Evolutionary conservation across 2,888 invertebrate species (phyloP), one percentile per base, ranked within the genome.

Genomic region (Diabrotica balteata): DNA sequence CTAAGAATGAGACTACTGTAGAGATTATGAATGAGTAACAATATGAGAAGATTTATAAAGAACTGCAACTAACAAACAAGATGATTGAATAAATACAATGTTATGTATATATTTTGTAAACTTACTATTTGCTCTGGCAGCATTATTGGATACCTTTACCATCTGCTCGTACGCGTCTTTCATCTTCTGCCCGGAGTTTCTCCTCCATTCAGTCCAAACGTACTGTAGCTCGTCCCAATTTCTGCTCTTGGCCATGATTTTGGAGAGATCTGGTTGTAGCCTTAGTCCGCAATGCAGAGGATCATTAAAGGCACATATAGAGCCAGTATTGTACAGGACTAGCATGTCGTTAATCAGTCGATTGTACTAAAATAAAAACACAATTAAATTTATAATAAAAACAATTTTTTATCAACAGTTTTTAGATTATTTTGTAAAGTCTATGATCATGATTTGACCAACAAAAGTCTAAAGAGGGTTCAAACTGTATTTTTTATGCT

Each of bases 211-310:
- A 0, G 91, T 90, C 97, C 97, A 97, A 0, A 91, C 90, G 79
- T 93, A 91, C 76, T 92, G 90, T 66, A 97, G 84, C 81, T 96
- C 94, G 70, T 96, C 93, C 92, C 96, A 96, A 79, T 97, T 93
- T 59, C 93, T 85, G 76, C 91, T 91, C 67, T 86, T 87, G 0
- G 93, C 92, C 94, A 96, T 93, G 69, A 94, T 90, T 77, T 86
- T 86, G 78, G 89, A 88, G 4, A 92, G 84, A 83, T 94, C 93
- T 0, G 94, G 94, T 79, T 94, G 93, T 6, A 95, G 86, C 53
- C 92, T 89, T 0, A 95, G 85, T 0, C 93, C 93, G 73, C 95
- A 95, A 72, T 90, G 88, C 82, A 94, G 92, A 0, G 93, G 94
- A 79, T 94, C 93, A 79, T 94, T 91, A 84, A 93, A 91, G 0